phyloP scores from a whole-genome alignment of 2,797 vertebrate genomes.

The Tenualosa ilisha region DNA sequence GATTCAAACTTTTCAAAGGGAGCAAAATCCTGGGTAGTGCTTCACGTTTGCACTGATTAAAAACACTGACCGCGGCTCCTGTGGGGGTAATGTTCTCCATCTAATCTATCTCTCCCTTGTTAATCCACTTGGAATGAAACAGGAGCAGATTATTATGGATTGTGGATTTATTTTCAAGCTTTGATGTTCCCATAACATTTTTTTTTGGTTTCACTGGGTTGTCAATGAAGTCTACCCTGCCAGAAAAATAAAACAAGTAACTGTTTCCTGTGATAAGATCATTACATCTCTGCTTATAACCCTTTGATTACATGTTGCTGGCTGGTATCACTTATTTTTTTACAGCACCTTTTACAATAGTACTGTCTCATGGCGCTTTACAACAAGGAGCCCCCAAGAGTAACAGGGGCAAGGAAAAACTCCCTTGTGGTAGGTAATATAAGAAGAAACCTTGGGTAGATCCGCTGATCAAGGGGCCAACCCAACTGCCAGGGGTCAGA shows the following conservation, averaged over 20 bases:
- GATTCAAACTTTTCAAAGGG: constrained; percentile 29
- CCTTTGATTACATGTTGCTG: neutral
- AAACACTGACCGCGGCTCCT: constrained; percentile 23
- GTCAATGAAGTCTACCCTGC: neutral
- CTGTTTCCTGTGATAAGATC: neutral
- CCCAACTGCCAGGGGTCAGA: no score
- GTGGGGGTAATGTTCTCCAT: constrained; percentile 39
- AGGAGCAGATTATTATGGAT: constrained; percentile 42
- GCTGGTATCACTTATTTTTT: neutral
- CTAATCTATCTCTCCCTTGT: constrained; percentile 33
- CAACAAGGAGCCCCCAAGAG: no score
- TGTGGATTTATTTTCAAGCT: constrained; percentile 32
- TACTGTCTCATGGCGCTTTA: no score
- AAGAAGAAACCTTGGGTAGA: no score
- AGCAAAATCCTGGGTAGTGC: constrained; percentile 25
- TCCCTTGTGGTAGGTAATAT: no score
- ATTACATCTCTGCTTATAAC: neutral
- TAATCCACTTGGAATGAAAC: constrained; percentile 39
- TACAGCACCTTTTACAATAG: no score
- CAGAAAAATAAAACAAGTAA: constrained; percentile 3
- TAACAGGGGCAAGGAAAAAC: no score
- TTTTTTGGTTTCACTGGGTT: neutral
- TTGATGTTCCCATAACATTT: constrained; percentile 31
- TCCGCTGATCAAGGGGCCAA: no score
- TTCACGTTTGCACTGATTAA: constrained; percentile 34